These are phyloP conservation scores for Engraulis encrasicolus DNA, from an alignment of 2,113 vertebrate species.

Conservation along the genomic window DNA sequence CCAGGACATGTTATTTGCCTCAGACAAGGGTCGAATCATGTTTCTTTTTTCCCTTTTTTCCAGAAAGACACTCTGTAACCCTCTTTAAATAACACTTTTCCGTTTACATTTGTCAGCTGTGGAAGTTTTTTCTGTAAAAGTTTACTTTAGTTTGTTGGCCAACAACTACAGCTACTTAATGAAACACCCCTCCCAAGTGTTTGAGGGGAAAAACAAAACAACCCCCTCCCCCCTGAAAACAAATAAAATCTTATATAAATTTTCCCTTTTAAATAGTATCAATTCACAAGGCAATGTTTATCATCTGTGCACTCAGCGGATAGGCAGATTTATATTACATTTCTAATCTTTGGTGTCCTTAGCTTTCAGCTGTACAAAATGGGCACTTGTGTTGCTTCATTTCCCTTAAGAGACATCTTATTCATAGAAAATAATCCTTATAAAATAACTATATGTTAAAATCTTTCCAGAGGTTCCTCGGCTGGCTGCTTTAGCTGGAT, in stretches of 20 bases:
- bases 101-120: not conserved
- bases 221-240: not conserved
- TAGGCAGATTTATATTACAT: not conserved
- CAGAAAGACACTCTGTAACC: too few relatives aligned
- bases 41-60: too few relatives aligned
- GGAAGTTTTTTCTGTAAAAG: not conserved
- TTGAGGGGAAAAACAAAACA: not conserved
- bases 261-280: constrained; percentile 12
- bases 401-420: constrained; percentile 46
- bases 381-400: not conserved
- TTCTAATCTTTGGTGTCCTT: constrained; percentile 8
- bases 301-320: not conserved
- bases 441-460: constrained; percentile 74
- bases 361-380: constrained; percentile 27
- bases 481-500: constrained; percentile 69
- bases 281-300: not conserved
- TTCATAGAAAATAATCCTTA: constrained; percentile 73
- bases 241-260: constrained; percentile 7
- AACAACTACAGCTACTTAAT: not conserved
- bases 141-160: not conserved
- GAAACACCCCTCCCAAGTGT: not conserved
- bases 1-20: too few relatives aligned
- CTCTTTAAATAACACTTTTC: not conserved
- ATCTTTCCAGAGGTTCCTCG: constrained; percentile 60
- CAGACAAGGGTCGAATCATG: too few relatives aligned